Base-by-base conservation (phyloP, 2,113 vertebrate genomes). In the Melanostigma gelatinosum region DNA sequence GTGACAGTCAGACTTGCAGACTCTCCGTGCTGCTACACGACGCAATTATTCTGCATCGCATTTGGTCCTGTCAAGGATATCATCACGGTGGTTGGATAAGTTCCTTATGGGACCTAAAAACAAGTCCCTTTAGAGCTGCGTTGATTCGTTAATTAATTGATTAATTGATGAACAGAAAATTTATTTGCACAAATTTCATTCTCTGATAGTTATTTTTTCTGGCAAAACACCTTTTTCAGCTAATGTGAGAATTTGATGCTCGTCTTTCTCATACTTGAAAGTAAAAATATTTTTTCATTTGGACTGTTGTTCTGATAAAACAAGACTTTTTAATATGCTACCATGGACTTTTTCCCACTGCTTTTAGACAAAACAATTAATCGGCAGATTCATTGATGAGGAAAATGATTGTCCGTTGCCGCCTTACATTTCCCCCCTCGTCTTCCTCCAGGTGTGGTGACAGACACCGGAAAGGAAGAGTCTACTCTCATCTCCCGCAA, bases 361-460 rank as follows among this genome's bases (percentile, higher is more conserved):
- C 27, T 70, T 58, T 74, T 7, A 62, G 32, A 54, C 18, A 42
- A 63, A 42, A 42, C 6, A 44, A 44, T 4, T 6, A 44, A 24
- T 2, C 38, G 4, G 16, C 22, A 66, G 10, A 15, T 55, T 13
- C 12, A 52, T 44, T 16, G 16, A n/a, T 34, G 7, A 24, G 57
- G 22, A 50, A 68, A 24, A n/a, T 12, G 2, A 1, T 0, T 9
- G 3, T 40, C 16, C 42, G 1, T 34, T 54, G 27, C 5, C 40
- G 20, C 22, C n/a, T 15, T 77, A 13, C 60, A 24, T 34, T 32
- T 32, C 27, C 32, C 9, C 4, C 20, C 4, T 24, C 50, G 32
- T 89, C 24, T 61, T 88, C 70, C 65, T 29, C 10, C 83, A 96
- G 95, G 95, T 73, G 89, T 95, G 0, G 93, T 94, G 50, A 89